Evolutionary conservation across 2,113 vertebrate genomes (phyloP).

Genomic region (Labrus mixtus): DNA sequence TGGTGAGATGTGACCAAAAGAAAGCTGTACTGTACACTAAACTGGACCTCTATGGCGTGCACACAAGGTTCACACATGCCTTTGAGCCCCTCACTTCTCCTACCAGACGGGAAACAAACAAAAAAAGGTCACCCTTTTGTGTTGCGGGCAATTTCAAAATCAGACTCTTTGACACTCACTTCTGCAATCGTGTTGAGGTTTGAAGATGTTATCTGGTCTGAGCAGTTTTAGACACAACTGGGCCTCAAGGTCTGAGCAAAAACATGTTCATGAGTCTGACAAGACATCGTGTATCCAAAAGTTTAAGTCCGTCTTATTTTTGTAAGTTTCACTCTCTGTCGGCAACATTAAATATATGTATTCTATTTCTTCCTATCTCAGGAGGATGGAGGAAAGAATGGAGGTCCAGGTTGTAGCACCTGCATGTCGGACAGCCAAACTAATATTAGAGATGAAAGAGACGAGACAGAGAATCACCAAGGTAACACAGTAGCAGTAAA

Average conservation of each 20-base stretch:
- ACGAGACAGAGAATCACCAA: conserved; percentile 6
- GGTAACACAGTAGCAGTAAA: conserved; percentile 52
- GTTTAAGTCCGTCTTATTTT: not conserved
- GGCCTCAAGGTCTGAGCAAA: not conserved
- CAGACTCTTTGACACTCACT: conserved; percentile 38
- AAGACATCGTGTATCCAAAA: not conserved
- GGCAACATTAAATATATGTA: too few relatives aligned
- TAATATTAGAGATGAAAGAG: conserved; percentile 85
- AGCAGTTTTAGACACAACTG: conserved; percentile 15
- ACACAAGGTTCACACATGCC: not conserved
- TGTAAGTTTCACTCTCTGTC: not conserved
- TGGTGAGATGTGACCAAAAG: conserved; percentile 77
- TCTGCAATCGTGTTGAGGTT: conserved; percentile 60
- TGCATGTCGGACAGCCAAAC: conserved; percentile 83
- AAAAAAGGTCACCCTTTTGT: not conserved
- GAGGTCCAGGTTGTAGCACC: conserved; percentile 72
- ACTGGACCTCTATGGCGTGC: not conserved
- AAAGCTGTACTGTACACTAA: not conserved
- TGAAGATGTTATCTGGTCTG: conserved; percentile 49
- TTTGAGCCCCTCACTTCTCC: not conserved
- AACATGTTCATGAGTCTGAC: not conserved
- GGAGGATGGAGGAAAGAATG: conserved; percentile 53
- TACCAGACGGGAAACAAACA: not conserved
- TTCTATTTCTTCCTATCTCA: conserved; percentile 16
- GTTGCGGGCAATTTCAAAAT: conserved; percentile 24